Base-by-base conservation (phyloP, 2,888 invertebrate species). In the Drosophila acutilabella region DNA sequence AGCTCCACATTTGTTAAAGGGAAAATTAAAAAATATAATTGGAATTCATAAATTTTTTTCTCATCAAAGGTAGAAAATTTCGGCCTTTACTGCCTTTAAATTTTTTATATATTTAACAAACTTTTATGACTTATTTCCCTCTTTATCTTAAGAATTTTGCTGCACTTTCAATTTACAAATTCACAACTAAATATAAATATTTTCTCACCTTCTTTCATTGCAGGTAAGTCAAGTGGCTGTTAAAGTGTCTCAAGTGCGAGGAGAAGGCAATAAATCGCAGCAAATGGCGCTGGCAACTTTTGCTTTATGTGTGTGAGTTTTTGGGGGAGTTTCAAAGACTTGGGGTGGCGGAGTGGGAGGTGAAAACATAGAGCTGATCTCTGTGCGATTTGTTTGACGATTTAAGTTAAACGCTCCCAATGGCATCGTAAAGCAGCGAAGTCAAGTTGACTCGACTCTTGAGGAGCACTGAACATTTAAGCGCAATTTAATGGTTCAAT, bases 401-500 rank as follows among this genome's bases (percentile, higher is more conserved):
- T 86, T 83, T 83, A 80, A 88, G 71, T 87, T 87, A 88, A 87
- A 88, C 66, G 81, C 78, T 88, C 87, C 86, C 87, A 50, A 69
- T 51, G 86, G 86, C 76, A 66, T 53, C 70, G 73, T 87, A 86
- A 88, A 88, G 73, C 59, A 78, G 30, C 30, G 11, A 14, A 44
- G 36, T 3, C 36, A 13, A 8, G 30, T 30, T 8, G 30, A 30
- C 30, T 7, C 30, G 30, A 8, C 30, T 30, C 30, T 30, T 30
- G 30, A 30, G 30, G 59, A 62, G 54, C 54, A 53, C n/a, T 52
- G 75, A 76, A 77, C 83, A 80, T 77, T 89, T 89, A 89, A 89
- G 82, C 69, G 75, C 80, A 88, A 85, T 90, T 90, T 84, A 88
- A 88, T 84, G 87, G 89, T 89, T 90, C 89, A 90, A 90, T 89